Evolutionary conservation across 1,140 invertebrate genomes (phyloP).

Genomic region (Pissodes strobi): DNA sequence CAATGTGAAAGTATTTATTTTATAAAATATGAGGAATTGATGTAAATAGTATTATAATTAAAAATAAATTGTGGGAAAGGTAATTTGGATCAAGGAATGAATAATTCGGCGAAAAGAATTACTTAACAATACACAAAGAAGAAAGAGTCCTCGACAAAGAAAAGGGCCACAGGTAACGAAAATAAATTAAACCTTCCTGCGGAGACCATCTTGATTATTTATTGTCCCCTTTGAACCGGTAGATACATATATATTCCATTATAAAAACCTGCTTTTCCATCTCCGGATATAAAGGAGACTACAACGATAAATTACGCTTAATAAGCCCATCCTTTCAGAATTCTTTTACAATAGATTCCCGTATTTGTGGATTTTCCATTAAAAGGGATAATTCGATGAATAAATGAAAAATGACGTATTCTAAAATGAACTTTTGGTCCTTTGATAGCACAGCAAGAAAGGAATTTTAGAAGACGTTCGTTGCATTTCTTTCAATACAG

Average conservation of each 20-base stretch:
- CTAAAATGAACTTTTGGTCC: no score
- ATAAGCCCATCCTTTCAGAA: conserved; percentile 9
- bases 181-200: conserved; percentile 10
- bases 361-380: background rate
- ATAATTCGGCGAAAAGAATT: no score
- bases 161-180: conserved; percentile 1
- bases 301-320: conserved; percentile 12
- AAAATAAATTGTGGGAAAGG: no score
- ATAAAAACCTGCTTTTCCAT: conserved; percentile 7
- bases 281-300: conserved; percentile 13
- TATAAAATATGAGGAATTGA: background rate
- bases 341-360: background rate
- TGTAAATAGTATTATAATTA: background rate
- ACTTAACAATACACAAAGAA: no score
- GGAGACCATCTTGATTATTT: conserved; percentile 17
- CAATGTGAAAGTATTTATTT: background rate
- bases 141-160: no score
- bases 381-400: conserved; percentile 1
- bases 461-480: no score
- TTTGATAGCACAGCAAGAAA: no score
- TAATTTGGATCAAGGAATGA: no score
- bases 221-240: conserved; percentile 5
- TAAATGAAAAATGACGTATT: conserved; percentile 1
- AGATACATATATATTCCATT: conserved; percentile 20
- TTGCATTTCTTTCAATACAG: no score